Base-by-base conservation (phyloP, 1,140 invertebrate species). In the Pectinophora gossypiella region DNA sequence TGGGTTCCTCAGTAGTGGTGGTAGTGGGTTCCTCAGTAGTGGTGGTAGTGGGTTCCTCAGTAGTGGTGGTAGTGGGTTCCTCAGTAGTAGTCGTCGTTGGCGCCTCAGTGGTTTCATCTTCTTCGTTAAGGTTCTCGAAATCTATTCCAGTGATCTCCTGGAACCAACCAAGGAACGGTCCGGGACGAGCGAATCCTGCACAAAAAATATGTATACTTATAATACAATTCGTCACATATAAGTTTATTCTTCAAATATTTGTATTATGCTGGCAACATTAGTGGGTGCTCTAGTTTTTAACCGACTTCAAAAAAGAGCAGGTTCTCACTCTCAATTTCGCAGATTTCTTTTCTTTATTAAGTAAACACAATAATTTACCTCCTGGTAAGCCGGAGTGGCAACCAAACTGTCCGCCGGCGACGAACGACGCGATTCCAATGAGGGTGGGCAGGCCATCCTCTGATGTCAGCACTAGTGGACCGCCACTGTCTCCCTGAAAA, bases 381-480 rank as follows among this genome's bases (percentile, higher is more conserved):
- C 72, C 88, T 22, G 89, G 89, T 43, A 85, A 69, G 2, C 89
- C 89, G 0, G 64, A 68, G 51, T 89, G 88, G 58, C 90, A 91
- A 0, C 89, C 89, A 20, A 64, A 76, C 48, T 80, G 62, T 6
- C 81, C 87, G 6, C 70, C 72, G 5, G 78, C 76, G 0, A 84
- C 80, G 56, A 90, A 91, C 18, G 89, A 90, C 1, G 85, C 84
- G n/a, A 89, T 72, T 22, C 90, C 90, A 38, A 91, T 73, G 9
- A 90, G 59, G 3, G 61, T 75, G 3, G 79, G 68, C 2, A 60
- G 68, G 10, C 73, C 71, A 15, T 79, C 74, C 38, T 61, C 56
- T 40, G 76, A 64, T 10, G 61, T 56, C 27, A 84, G 51, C 0
- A 88, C 76, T 49, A 90, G 58, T 0, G 89, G 89, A 32, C 89